phyloP scores from a whole-genome alignment of 2,113 vertebrate species.

The Sceloporus undulatus region DNA sequence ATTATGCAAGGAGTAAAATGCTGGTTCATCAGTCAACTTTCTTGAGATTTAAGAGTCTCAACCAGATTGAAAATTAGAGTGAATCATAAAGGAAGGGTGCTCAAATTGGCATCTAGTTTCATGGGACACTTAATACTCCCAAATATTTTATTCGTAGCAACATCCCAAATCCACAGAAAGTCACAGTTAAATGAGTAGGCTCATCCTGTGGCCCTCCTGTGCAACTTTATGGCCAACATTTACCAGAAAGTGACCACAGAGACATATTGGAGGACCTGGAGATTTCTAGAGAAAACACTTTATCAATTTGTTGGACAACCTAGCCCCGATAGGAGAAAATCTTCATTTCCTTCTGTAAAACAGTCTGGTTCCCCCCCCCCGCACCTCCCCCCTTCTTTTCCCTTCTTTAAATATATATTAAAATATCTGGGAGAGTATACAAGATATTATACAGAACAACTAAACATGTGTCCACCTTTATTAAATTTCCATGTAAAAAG shows the following conservation, averaged over 20 bases:
- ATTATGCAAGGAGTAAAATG: slow-evolving; percentile 47
- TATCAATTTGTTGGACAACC: neutral
- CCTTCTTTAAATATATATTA: neutral
- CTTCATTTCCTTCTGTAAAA: neutral
- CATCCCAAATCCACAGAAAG: neutral
- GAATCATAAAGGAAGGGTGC: neutral
- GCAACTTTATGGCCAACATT: too few relatives aligned
- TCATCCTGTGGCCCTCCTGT: neutral
- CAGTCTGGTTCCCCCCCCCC: neutral
- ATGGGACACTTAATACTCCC: too few relatives aligned
- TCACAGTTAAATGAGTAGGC: neutral
- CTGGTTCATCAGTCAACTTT: slow-evolving; percentile 42
- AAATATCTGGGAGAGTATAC: neutral
- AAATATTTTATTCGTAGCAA: too few relatives aligned
- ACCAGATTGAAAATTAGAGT: slow-evolving; percentile 58
- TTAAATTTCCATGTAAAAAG: neutral
- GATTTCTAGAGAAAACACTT: too few relatives aligned
- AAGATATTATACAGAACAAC: neutral
- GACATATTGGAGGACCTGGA: too few relatives aligned
- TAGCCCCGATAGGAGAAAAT: neutral
- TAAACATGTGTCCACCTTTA: neutral
- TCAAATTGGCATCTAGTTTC: neutral
- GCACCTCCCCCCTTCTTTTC: neutral
- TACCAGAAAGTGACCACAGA: too few relatives aligned
- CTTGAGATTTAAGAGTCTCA: slow-evolving; percentile 34